A percentile compares a stretch with the other conserved stretches of the same genome.
Conservation (phyloP, 1,140 invertebrate genomes). For the Solenopsis invicta region DNA sequence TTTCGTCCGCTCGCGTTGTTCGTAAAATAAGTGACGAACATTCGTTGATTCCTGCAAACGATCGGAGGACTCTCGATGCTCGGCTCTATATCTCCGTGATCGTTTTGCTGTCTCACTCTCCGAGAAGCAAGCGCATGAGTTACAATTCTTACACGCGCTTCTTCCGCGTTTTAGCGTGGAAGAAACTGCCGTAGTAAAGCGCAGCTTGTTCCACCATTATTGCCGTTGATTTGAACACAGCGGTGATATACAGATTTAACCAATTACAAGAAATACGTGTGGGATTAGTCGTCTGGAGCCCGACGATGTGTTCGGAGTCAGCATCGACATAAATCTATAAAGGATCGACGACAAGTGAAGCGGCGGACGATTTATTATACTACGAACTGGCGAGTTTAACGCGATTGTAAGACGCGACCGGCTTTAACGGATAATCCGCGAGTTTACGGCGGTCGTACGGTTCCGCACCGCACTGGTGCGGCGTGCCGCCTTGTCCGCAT, state of each 20-base stretch:
- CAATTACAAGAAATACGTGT: neutral
- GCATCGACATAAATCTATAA: neutral
- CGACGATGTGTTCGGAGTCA: neutral
- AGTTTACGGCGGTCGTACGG: constrained; percentile 14
- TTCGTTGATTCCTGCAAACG: constrained; percentile 42
- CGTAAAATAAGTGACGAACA: constrained; percentile 13
- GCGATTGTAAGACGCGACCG: constrained; percentile 73
- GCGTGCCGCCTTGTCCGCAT: constrained; percentile 72
- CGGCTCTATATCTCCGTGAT: neutral
- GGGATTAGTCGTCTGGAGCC: neutral
- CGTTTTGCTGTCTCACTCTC: neutral
- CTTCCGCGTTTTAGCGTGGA: constrained; percentile 10
- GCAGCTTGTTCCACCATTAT: constrained; percentile 19
- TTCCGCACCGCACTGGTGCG: constrained; percentile 40
- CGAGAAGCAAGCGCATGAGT: constrained; percentile 3
- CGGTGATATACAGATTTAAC: constrained; percentile 15
- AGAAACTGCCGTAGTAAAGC: constrained; percentile 16
- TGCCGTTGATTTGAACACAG: neutral
- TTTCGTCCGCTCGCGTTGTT: constrained; percentile 15
- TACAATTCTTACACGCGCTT: constrained; percentile 53
- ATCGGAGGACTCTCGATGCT: constrained; percentile 17
- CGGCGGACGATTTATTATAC: constrained; percentile 11
- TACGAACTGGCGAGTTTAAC: constrained; percentile 63
- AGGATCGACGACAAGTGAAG: constrained; percentile 5
- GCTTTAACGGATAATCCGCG: constrained; percentile 65